These are phyloP conservation scores for Cinclus mexicanus DNA, from an alignment of 2,113 vertebrate genomes.

Conservation along the genomic window DNA sequence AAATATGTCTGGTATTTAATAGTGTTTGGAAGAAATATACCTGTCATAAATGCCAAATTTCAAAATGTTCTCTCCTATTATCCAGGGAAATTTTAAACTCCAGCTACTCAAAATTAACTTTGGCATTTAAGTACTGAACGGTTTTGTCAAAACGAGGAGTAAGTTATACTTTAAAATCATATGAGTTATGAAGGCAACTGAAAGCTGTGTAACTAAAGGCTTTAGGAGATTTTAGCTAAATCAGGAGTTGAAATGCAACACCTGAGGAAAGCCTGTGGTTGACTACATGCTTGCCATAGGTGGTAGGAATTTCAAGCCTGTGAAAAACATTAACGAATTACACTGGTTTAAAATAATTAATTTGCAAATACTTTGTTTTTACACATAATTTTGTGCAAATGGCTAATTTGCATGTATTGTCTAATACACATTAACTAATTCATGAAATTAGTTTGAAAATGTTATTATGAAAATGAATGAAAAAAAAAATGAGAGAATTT, in stretches of 20 bases:
- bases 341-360: not conserved
- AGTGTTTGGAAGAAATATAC: not conserved
- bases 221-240: not conserved
- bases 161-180: not conserved
- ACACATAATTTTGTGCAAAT: not conserved
- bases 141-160: not conserved
- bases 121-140: not conserved
- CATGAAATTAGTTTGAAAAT: not conserved
- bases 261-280: not conserved
- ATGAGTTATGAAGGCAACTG: not conserved
- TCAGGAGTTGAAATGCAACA: not conserved
- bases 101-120: not conserved
- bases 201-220: not conserved
- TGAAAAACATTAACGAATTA: not conserved
- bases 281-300: not conserved
- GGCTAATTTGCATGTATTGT: not conserved
- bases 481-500: not conserved
- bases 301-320: not conserved
- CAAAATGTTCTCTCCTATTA: not conserved
- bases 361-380: not conserved
- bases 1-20: not conserved
- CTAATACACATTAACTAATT: not conserved
- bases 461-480: not conserved
- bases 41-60: not conserved
- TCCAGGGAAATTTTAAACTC: not conserved